Percentiles rank a stretch among this genome's conserved stretches.
Conservation (phyloP, 2,888 invertebrate genomes). For the Cyclophora punctaria region DNA sequence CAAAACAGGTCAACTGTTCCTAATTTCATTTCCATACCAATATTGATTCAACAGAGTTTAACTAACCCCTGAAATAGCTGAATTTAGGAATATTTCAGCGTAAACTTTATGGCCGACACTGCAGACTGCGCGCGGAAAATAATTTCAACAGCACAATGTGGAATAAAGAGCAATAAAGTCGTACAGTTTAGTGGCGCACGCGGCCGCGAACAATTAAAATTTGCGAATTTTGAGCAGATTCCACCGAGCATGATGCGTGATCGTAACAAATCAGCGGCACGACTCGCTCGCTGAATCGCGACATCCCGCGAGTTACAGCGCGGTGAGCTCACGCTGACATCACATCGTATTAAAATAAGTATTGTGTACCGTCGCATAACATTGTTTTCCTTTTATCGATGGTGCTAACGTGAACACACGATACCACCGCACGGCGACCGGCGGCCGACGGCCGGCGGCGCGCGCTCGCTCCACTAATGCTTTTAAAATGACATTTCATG, state of each 20-base stretch:
- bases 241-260: too few species aligned
- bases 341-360: conserved; percentile 29
- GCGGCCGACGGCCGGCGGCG: too few species aligned
- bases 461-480: too few species aligned
- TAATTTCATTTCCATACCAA: background rate
- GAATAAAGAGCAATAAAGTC: too few species aligned
- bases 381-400: conserved; percentile 34
- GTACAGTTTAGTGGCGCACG: too few species aligned
- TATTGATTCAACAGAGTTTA: background rate
- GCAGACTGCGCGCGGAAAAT: background rate
- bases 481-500: too few species aligned
- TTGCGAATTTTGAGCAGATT: too few species aligned
- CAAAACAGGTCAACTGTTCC: background rate
- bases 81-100: background rate
- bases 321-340: conserved; percentile 23
- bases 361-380: conserved; percentile 20
- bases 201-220: too few species aligned
- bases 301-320: conserved; percentile 11
- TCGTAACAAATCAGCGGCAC: too few species aligned
- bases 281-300: background rate
- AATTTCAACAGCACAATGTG: too few species aligned
- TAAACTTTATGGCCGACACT: conserved; percentile 2
- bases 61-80: background rate
- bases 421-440: conserved; percentile 1
- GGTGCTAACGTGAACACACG: conserved; percentile 21